phyloP scores from a whole-genome alignment of 2,888 invertebrate species.

The Epistrophe eligans region DNA sequence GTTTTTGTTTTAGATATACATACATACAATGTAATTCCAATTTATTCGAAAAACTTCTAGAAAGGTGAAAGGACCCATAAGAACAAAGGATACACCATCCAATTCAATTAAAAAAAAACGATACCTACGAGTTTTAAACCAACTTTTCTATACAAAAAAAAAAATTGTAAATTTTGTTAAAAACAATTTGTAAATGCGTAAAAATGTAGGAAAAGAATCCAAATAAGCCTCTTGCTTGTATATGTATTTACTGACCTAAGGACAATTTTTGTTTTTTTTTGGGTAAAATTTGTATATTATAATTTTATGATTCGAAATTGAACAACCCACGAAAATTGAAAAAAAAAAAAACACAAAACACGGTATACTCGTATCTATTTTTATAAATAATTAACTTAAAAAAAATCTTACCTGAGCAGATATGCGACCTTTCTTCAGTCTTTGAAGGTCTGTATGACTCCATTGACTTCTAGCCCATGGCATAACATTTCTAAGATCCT shows the following conservation, averaged over 20 bases:
- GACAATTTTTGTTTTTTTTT: background rate
- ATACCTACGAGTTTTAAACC: background rate
- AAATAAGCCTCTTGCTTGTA: background rate
- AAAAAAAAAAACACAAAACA: background rate
- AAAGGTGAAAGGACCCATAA: background rate
- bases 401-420: constrained; percentile 88
- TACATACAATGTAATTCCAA: background rate
- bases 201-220: too few species aligned
- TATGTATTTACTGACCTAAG: background rate
- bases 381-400: constrained; percentile 7
- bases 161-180: too few species aligned
- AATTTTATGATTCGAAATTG: constrained; percentile 1
- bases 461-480: constrained; percentile 90
- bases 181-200: too few species aligned
- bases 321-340: constrained; percentile 23
- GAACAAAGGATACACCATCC: background rate
- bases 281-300: background rate
- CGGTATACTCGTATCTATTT: background rate
- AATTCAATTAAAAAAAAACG: background rate
- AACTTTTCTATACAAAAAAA: background rate
- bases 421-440: constrained; percentile 90
- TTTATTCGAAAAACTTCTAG: background rate
- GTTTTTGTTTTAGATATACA: too few species aligned
- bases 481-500: constrained; percentile 88
- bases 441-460: constrained; percentile 91